A percentile compares a stretch with the other conserved stretches of the same genome.
Conservation (phyloP, 2,797 vertebrate genomes). For the Pangasius macronema region DNA sequence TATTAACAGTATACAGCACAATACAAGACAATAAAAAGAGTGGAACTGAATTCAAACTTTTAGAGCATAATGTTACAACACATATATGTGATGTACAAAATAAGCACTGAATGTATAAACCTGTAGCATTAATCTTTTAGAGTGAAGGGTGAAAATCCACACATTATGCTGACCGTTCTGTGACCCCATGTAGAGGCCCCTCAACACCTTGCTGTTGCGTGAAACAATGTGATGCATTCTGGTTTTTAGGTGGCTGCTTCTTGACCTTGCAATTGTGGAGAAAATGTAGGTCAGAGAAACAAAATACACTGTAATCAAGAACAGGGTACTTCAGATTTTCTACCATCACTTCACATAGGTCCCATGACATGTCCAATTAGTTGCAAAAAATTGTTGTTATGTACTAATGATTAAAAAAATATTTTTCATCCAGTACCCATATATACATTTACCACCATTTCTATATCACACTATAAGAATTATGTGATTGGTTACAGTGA, state of each 20-base stretch:
- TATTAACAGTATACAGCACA: background rate
- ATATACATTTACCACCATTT: background rate
- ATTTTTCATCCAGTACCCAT: background rate
- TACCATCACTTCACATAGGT: background rate
- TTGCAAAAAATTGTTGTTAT: background rate
- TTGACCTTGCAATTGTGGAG: background rate
- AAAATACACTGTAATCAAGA: background rate
- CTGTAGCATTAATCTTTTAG: conserved; percentile 29
- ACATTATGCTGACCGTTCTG: conserved; percentile 59
- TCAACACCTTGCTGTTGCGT: conserved; percentile 59
- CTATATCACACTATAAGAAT: background rate
- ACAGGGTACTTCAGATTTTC: background rate
- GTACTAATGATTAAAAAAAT: background rate
- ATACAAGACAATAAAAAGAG: background rate
- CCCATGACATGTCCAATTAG: background rate
- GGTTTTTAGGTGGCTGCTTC: conserved; percentile 30
- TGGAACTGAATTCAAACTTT: background rate
- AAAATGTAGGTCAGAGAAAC: conserved; percentile 40
- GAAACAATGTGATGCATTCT: conserved; percentile 52
- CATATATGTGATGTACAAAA: background rate
- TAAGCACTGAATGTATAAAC: background rate
- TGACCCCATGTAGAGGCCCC: conserved; percentile 60
- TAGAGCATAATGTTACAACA: background rate
- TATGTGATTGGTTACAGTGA: background rate
- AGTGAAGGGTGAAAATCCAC: conserved; percentile 48